Base-by-base conservation (phyloP, 2,113 vertebrate species). In the Peucedramus taeniatus region DNA sequence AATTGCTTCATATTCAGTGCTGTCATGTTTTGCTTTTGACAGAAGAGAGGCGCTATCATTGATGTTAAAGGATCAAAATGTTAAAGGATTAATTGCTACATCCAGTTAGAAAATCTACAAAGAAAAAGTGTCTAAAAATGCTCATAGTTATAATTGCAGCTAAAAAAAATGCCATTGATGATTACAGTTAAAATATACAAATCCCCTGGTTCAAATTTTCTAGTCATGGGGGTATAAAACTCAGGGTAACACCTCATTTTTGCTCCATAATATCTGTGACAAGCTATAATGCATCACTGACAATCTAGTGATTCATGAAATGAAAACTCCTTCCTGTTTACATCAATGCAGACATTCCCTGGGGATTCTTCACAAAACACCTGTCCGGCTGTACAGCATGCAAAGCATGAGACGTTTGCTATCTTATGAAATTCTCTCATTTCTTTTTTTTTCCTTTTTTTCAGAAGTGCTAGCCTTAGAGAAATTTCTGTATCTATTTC, bases 231-330 rank as follows among this genome's bases (percentile, higher is more conserved):
- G 30, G 5, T 87, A 78, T 85, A 90, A 93, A 94, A 91, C 66
- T 87, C 75, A 92, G 61, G 65, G 28, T 53, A 82, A 63, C 60
- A 39, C 40, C 51, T 96, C 37, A 53, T 89, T 76, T 87, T 84
- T 91, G 56, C 53, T 69, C 28, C 40, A 24, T 64, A 89, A 72
- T 37, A 40, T 84, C 61, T 72, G n/a, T 79, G 57, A 85, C 69
- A 94, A 61, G 40, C 13, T 49, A 16, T 39, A 89, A 94, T 87
- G 93, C 77, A 93, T 89, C 74, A 83, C 57, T 72, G 87, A 89
- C 47, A 85, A 65, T 77, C 74, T 95, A 96, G 60, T 76, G 63
- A 90, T 63, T 94, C 66, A 59, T 94, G 30, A 95, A 92, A 93
- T 90, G 42, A 94, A 86, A 92, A 45, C 53, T 90, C 14, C n/a